Base-by-base conservation (phyloP, 2,797 vertebrate genomes). In the Coracias cyanogaster region DNA sequence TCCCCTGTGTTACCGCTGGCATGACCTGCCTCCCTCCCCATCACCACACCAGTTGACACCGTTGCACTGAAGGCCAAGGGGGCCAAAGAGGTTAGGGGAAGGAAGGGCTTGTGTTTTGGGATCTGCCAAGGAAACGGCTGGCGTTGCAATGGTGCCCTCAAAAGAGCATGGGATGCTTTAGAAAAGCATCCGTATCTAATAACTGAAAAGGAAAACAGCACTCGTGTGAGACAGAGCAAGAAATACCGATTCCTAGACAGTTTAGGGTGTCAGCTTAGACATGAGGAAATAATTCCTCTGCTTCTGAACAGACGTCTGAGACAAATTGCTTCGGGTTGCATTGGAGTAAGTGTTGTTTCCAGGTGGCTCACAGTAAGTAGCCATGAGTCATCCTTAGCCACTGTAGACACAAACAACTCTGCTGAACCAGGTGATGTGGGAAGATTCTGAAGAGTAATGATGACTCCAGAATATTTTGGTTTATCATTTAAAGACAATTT, bases 31-130 rank as follows among this genome's bases (percentile, higher is more conserved):
- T 78, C 83, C 60, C 82, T 88, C 80, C 87, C 64, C 85, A 91
- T 49, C 90, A 87, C 77, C 57, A 93, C 90, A 95, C 94, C 94
- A 94, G 85, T 95, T 96, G 95, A 88, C 62, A 91, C 73, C n/a
- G 3, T 2, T 16, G 43, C 72, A 80, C 66, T 0, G 0, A 90
- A 69, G 46, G 31, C 52, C 52, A 55, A 35, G 0, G 0, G 25
- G 67, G 41, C 39, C 60, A 51, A n/a, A 28, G 1, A 19, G 58
- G 70, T 81, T 17, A 9, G 16, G 12, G 29, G 15, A 90, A 49
- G 64, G 80, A 90, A 14, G 21, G 15, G 21, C 6, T 37, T 37
- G 13, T 16, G 45, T 19, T 69, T 65, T 3, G 2, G 54, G 43
- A 14, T 8, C 12, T 90, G 45, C 78, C 55, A 74, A 64, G 41